phyloP scores from a whole-genome alignment of 2,888 invertebrate genomes.

The Amphipyra berbera region DNA sequence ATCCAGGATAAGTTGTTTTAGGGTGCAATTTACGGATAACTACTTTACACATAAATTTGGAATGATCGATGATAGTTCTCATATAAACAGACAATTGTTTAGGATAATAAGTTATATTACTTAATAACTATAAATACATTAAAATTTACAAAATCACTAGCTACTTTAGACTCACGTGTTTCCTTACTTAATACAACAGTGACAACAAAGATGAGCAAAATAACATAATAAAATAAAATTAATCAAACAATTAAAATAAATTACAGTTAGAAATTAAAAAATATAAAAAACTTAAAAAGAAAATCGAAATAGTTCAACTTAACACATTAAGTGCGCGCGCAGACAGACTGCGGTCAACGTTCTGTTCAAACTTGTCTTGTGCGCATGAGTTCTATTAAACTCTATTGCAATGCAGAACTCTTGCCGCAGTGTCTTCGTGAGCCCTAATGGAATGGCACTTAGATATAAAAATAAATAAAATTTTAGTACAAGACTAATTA shows the following conservation, averaged over 20 bases:
- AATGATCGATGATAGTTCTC: not conserved
- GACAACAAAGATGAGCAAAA: constrained; percentile 52
- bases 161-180: constrained; percentile 73
- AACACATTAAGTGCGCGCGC: constrained; percentile 44
- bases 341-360: constrained; percentile 11
- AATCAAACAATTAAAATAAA: constrained; percentile 33
- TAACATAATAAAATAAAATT: constrained; percentile 29
- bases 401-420: not conserved
- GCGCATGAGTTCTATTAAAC: not conserved
- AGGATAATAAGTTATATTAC: constrained; percentile 44
- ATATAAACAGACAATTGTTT: constrained; percentile 15
- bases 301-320: constrained; percentile 40
- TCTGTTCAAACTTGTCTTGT: not conserved
- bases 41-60: no score
- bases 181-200: constrained; percentile 52
- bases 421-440: constrained; percentile 11
- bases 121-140: constrained; percentile 41
- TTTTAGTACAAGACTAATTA: constrained; percentile 68
- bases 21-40: no score
- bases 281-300: constrained; percentile 20
- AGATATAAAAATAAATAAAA: constrained; percentile 70
- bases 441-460: constrained; percentile 68
- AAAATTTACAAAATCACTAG: constrained; percentile 70
- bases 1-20: no score
- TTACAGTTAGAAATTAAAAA: constrained; percentile 17